Evolutionary conservation across 53 echinoderm and acorn worm genomes (phyloP), one percentile per base, ranked within the genome.

Genomic region (Stichopus horrens): DNA sequence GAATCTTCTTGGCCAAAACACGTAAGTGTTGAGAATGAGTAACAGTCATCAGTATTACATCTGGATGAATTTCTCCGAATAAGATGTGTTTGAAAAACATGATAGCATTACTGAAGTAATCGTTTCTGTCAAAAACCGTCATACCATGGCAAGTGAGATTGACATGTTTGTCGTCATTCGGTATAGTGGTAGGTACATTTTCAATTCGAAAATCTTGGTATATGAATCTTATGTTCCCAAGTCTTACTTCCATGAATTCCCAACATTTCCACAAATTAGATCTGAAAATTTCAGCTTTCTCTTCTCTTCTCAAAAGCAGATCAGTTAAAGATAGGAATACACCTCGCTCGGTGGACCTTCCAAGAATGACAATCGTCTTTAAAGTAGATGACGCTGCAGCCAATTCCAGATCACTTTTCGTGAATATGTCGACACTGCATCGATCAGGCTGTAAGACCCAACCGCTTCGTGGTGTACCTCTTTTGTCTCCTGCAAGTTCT

Each of bases 191-290:
- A 11, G 0, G 10, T 9, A n/a, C 22, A 2, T 7, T 0, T 23
- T 82, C 82, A 18, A 82, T 57, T 10, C 82, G 82, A 10, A 82
- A 82, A 82, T 82, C 83, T 66, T 21, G 57, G 19, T 57, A 83
- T 2, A 83, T 37, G 59, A 83, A 58, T 19, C 58, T 55, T 22
- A 83, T 21, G 23, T 23, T 83, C 4, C 83, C 83, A 20, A 83
- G 10, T 21, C 60, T 19, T 5, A 83, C 6, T 13, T 58, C 59
- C 20, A 58, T 5, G 23, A n/a, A 60, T 57, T 65, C 83, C 83
- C 83, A 83, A 13, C 83, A 83, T 83, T 63, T 83, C 23, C 18
- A 20, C 21, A 83, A 16, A 59, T 19, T 22, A 18, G 83, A 83
- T 8, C n/a, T 6, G 4, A 0, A 5, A 1, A 59, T 21, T 9